Conservation (phyloP, 2,797 vertebrate species). For the Astyanax mexicanus region DNA sequence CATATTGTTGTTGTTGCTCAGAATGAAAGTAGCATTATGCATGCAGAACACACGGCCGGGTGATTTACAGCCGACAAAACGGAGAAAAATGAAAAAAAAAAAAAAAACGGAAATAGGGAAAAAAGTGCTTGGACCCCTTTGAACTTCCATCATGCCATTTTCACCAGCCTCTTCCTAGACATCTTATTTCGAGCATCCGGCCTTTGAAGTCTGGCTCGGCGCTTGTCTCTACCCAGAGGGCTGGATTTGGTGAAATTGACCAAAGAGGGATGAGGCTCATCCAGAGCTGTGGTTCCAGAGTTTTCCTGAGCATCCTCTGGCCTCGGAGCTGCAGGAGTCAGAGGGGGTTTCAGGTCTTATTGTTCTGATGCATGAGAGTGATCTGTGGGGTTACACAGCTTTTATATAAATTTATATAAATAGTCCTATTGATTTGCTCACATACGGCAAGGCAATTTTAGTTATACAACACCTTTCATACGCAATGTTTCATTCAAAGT, state of each 20-base stretch:
- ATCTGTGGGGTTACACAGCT: not conserved
- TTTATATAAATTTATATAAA: too few relatives aligned
- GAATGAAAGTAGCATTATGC: not conserved
- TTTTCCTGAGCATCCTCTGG: not conserved
- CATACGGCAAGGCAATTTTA: too few relatives aligned
- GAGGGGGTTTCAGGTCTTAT: not conserved
- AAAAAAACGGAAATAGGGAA: too few relatives aligned
- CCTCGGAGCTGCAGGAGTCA: too few relatives aligned
- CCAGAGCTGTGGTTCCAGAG: not conserved
- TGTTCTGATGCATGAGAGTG: not conserved
- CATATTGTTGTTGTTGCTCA: not conserved
- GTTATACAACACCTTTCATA: too few relatives aligned
- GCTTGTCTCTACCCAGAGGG: not conserved
- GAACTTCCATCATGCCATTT: constrained; percentile 19
- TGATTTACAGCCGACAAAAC: not conserved
- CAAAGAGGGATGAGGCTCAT: not conserved
- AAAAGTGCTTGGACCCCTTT: constrained; percentile 11
- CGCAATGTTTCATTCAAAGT: too few relatives aligned
- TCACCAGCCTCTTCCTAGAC: not conserved
- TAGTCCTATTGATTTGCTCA: too few relatives aligned
- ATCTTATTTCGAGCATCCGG: constrained; percentile 16
- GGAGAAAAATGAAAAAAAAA: too few relatives aligned
- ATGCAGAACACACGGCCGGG: not conserved
- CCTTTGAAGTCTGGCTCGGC: constrained; percentile 29
- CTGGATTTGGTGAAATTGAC: constrained; percentile 6